Evolutionary conservation across 2,797 vertebrate species (phyloP).

Genomic region (Silurus lanzhouensis): DNA sequence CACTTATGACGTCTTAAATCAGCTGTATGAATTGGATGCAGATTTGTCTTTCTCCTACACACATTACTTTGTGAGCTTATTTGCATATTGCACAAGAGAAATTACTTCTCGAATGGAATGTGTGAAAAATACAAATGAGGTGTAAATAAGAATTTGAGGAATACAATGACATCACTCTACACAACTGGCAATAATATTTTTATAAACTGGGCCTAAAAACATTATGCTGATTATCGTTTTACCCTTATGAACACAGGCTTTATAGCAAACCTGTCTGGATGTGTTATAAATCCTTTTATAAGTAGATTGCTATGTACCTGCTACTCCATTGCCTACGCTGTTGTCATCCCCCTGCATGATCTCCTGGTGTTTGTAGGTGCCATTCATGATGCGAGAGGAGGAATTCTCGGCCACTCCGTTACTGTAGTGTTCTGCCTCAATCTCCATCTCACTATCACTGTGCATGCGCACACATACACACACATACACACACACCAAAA

Average conservation of each 20-base stretch:
- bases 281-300: not conserved
- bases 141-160: not conserved
- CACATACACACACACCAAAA: not conserved
- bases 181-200: not conserved
- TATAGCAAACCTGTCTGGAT: not conserved
- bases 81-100: not conserved
- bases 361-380: constrained; percentile 94
- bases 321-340: constrained; percentile 85
- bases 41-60: not conserved
- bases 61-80: not conserved
- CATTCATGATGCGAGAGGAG: constrained; percentile 90
- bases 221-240: not conserved
- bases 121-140: not conserved
- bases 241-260: not conserved
- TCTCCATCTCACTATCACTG: constrained; percentile 98
- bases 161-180: not conserved
- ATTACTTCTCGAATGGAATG: not conserved
- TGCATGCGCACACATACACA: constrained; percentile 13
- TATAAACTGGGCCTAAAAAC: not conserved
- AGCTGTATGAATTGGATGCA: not conserved
- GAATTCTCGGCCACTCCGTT: constrained; percentile 89
- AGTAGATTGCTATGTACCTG: constrained; percentile 62
- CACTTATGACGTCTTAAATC: not conserved
- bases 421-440: constrained; percentile 93
- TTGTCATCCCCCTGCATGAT: constrained; percentile 91